phyloP scores from a whole-genome alignment of 1,140 invertebrate genomes.

The Trichogramma pretiosum region DNA sequence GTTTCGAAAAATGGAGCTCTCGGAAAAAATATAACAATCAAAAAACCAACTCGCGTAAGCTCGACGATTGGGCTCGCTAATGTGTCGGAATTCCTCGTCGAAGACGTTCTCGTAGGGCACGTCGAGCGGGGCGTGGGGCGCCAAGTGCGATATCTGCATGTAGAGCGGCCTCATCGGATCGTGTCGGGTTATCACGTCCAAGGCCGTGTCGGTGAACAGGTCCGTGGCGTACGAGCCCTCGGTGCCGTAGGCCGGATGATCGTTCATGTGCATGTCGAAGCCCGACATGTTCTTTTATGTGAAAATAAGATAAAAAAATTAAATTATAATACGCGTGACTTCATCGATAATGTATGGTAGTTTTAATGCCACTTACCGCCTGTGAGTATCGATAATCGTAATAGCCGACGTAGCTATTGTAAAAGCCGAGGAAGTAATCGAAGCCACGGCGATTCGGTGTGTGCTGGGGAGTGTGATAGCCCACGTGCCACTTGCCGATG shows the following conservation, averaged over 20 bases:
- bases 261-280: slow-evolving; percentile 48
- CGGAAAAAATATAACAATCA: no score
- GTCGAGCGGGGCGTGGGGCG: slow-evolving; percentile 55
- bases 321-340: no score
- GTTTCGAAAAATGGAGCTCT: no score
- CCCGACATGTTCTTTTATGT: slow-evolving; percentile 47
- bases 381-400: slow-evolving; percentile 51
- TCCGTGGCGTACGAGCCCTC: slow-evolving; percentile 62
- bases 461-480: slow-evolving; percentile 52
- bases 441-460: slow-evolving; percentile 57
- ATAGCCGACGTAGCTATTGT: slow-evolving; percentile 55
- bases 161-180: slow-evolving; percentile 54
- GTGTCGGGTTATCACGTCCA: slow-evolving; percentile 51
- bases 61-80: slow-evolving; percentile 54
- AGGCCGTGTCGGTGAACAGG: slow-evolving; percentile 57
- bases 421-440: slow-evolving; percentile 58
- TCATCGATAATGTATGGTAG: no score
- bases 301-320: no score
- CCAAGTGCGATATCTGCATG: slow-evolving; percentile 59
- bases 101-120: slow-evolving; percentile 53
- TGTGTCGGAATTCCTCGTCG: slow-evolving; percentile 55
- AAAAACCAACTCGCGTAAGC: slow-evolving; percentile 58
- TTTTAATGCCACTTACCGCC: slow-evolving; percentile 38
- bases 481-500: slow-evolving; percentile 66
- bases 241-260: slow-evolving; percentile 50